Conservation (phyloP, 1,140 invertebrate genomes). For the Zaprionus tsacasi region DNA sequence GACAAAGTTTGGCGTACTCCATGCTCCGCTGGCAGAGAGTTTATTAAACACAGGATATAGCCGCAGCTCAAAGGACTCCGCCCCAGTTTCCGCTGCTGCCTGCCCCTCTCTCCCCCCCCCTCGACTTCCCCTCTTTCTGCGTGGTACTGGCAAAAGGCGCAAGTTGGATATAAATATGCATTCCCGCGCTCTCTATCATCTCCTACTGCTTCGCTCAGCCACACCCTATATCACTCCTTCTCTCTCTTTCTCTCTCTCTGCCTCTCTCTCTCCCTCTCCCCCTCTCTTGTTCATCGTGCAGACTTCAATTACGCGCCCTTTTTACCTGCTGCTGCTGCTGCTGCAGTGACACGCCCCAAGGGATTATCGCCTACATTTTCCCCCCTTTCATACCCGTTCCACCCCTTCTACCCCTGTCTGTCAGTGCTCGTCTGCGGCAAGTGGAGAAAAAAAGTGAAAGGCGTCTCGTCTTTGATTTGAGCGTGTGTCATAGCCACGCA, state of each 20-base stretch:
- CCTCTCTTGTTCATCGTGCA: conserved; percentile 5
- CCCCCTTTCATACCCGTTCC: conserved; percentile 47
- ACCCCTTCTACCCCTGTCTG: conserved; percentile 33
- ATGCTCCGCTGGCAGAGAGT: conserved; percentile 42
- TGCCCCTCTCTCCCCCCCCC: neutral
- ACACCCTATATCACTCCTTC: neutral
- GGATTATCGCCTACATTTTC: conserved; percentile 80
- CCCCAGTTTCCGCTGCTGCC: neutral
- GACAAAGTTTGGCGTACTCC: conserved; percentile 60
- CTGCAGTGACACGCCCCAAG: conserved; percentile 53
- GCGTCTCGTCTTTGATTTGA: conserved; percentile 63
- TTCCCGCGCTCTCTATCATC: conserved; percentile 15
- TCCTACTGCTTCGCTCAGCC: conserved; percentile 19
- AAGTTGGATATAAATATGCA: conserved; percentile 74
- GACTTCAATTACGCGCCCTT: conserved; percentile 71
- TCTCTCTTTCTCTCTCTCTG: neutral
- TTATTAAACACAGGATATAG: conserved; percentile 78
- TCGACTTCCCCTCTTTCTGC: conserved; percentile 14
- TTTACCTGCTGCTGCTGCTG: conserved; percentile 34
- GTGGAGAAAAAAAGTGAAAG: conserved; percentile 64
- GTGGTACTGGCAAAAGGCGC: conserved; percentile 55
- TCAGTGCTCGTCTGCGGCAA: neutral
- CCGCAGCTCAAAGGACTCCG: conserved; percentile 22
- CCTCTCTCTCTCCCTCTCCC: neutral
- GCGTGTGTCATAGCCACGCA: conserved; percentile 58